Percentiles rank a stretch among this genome's conserved stretches.
Evolutionary conservation across 2,888 invertebrate genomes (phyloP).

Genomic region (Meiosimyza platycephala): DNA sequence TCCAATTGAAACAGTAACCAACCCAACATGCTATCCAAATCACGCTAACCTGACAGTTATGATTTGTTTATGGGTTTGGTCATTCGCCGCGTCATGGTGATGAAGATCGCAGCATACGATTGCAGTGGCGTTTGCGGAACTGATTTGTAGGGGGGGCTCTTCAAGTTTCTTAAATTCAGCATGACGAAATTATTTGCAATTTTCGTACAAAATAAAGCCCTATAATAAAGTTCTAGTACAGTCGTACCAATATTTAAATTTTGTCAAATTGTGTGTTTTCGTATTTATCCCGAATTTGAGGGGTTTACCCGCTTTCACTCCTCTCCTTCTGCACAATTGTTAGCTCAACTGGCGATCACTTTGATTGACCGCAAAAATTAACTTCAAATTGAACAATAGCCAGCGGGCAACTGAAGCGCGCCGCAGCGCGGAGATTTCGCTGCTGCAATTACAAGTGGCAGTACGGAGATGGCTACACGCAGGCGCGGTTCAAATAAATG

Average conservation of each 20-base stretch:
- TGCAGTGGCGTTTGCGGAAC: too few relatives aligned
- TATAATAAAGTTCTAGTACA: too few relatives aligned
- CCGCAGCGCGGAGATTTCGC: constrained; percentile 1
- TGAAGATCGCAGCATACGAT: neutral
- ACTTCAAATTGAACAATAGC: constrained; percentile 25
- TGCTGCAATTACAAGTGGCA: constrained; percentile 13
- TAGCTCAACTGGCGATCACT: constrained; percentile 9
- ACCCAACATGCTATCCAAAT: neutral
- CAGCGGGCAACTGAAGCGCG: constrained; percentile 15
- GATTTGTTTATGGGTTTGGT: constrained; percentile 31
- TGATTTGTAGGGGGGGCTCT: too few relatives aligned
- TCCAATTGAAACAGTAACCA: neutral
- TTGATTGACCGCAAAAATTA: constrained; percentile 37
- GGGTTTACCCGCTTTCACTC: too few relatives aligned
- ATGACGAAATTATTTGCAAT: too few relatives aligned
- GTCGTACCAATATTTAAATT: too few relatives aligned
- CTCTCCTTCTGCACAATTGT: neutral
- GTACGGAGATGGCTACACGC: neutral
- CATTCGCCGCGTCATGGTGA: constrained; percentile 25
- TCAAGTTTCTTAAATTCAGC: too few relatives aligned
- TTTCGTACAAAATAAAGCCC: too few relatives aligned
- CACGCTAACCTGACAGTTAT: constrained; percentile 28
- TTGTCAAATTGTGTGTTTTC: too few relatives aligned
- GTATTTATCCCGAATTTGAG: too few relatives aligned
- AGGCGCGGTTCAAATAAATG: constrained; percentile 15